Conservation (phyloP, 35 echinoderm and acorn worm species). For the Anneissia japonica region DNA sequence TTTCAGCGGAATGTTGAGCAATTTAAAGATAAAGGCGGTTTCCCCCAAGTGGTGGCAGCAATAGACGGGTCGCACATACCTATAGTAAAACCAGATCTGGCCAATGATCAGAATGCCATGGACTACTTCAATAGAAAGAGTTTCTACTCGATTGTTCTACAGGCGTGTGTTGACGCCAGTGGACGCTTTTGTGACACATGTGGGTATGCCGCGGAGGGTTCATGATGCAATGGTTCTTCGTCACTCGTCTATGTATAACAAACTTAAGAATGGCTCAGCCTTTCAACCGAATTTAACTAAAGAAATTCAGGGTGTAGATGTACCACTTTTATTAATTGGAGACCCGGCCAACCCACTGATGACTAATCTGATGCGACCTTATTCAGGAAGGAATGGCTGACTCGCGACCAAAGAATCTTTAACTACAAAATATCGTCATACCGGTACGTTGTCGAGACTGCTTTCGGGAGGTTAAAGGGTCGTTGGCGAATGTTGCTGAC, state of each 20-base stretch:
- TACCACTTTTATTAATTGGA: not conserved
- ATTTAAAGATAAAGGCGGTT: not conserved
- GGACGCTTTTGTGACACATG: not conserved
- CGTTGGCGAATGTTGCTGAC: slow-evolving; percentile 14
- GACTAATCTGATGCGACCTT: not conserved
- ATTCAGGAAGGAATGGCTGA: not conserved
- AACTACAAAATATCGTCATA: not conserved
- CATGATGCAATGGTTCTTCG: not conserved
- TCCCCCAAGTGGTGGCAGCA: not conserved
- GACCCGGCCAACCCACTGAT: not conserved
- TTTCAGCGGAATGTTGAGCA: not conserved
- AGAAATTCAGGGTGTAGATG: not conserved
- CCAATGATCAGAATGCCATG: not conserved
- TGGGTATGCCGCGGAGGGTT: not conserved
- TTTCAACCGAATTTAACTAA: not conserved
- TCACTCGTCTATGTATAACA: not conserved
- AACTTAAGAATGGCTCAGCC: not conserved
- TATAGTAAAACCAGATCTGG: not conserved
- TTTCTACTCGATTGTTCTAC: not conserved
- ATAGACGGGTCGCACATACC: not conserved
- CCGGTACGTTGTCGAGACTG: slow-evolving; percentile 1
- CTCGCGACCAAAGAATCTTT: not conserved
- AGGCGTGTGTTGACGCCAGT: not conserved
- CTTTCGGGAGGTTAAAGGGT: slow-evolving; percentile 37
- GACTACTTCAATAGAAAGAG: not conserved